Evolutionary conservation across 2,888 invertebrate species (phyloP), one percentile per base, ranked within the genome.

Genomic region (Cabera pusaria): DNA sequence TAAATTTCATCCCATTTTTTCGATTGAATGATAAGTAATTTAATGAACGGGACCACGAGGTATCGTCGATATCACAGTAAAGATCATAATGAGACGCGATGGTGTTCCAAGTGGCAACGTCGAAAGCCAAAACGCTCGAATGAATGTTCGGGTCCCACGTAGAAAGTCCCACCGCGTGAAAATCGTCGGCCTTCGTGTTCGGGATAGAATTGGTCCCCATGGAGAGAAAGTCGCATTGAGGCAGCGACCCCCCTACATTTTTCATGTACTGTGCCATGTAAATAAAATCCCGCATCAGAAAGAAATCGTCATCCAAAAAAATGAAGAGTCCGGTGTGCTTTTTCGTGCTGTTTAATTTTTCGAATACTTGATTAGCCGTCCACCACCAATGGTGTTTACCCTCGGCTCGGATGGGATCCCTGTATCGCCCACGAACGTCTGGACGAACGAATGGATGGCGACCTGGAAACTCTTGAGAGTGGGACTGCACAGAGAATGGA

Each of bases 341-440:
- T 10, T 48, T 33, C 2, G 50, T 57, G 14, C 40, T 42, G 0
- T 53, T 44, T 18, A 76, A 26, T 32, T 55, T 57, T 41, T 74
- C 76, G 38, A 82, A 81, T 12, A 80, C 59, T 27, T 49, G 66
- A 48, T 79, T 79, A 2, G 72, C 63, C 5, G 79, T 76, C 81
- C 81, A 82, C 81, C 81, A 81, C 79, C 78, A 79, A 25, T 63
- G 66, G 41, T 75, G 76, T 48, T 81, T 81, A 10, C 28, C 59
- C 54, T 72, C 64, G 5, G 65, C 46, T 5, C 37, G 22, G 5
- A 45, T 6, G 6, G 77, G 71, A 6, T 73, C 50, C 26, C 77
- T 64, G 24, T 64, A 73, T 14, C 41, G 58, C 0, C 73, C 73
- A 19, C 66, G 63, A 29, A 64, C 46, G 28, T 79, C 75, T 16